Conservation (phyloP, 1,140 invertebrate species). For the Dryas iulia region DNA sequence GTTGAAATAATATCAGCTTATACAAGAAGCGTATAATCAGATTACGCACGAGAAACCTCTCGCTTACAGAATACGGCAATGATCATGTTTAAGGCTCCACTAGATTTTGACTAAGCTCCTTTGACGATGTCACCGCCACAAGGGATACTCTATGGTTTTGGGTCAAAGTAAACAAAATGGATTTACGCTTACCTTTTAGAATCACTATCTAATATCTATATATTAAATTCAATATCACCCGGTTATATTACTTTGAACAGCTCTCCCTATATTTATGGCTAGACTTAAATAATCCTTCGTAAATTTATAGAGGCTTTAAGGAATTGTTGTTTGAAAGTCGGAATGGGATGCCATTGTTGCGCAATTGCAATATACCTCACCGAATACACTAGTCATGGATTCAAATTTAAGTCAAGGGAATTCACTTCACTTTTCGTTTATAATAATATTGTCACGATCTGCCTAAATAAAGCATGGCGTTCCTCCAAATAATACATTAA, state of each 20-base stretch:
- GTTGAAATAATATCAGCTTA: conserved; percentile 13
- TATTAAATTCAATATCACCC: conserved; percentile 21
- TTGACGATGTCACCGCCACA: conserved; percentile 49
- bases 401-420: too few species aligned
- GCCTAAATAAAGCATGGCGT: too few species aligned
- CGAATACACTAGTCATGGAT: too few species aligned
- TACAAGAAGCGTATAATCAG: conserved; percentile 26
- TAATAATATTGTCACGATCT: too few species aligned
- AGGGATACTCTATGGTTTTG: conserved; percentile 37
- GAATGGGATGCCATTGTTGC: neutral
- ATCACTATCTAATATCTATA: conserved; percentile 17
- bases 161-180: conserved; percentile 44
- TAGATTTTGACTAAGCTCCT: conserved; percentile 56
- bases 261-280: neutral
- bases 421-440: too few species aligned
- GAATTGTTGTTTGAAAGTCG: neutral
- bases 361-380: neutral
- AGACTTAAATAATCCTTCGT: conserved; percentile 9
- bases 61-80: conserved; percentile 30
- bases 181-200: conserved; percentile 37
- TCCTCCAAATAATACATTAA: too few species aligned
- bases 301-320: conserved; percentile 16
- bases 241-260: conserved; percentile 4
- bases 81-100: conserved; percentile 48
- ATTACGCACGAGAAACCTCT: conserved; percentile 15